These are phyloP conservation scores for Netelia melanura DNA, from an alignment of 2,888 invertebrate species.

Conservation along the genomic window DNA sequence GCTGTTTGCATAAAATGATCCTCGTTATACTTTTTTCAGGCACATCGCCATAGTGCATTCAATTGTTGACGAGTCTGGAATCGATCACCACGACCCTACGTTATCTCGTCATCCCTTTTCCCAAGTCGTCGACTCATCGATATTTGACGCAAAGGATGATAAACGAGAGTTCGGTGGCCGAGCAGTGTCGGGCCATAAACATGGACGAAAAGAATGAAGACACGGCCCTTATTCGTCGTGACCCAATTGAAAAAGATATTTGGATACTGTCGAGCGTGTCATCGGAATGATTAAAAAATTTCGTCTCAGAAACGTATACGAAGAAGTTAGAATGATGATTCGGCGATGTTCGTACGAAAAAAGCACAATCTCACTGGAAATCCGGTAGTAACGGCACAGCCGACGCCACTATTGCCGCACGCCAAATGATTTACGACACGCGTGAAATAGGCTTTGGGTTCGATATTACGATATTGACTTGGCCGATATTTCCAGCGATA, in stretches of 20 bases:
- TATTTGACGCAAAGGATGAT: conserved; percentile 23
- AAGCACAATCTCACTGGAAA: not conserved
- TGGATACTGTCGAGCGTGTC: conserved; percentile 23
- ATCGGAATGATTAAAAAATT: conserved; percentile 46
- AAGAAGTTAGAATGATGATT: conserved; percentile 29
- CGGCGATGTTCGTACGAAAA: conserved; percentile 21
- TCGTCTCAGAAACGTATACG: conserved; percentile 4
- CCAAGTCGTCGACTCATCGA: not conserved
- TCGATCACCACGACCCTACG: too few species aligned
- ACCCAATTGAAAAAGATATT: conserved; percentile 1
- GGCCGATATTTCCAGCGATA: conserved; percentile 72
- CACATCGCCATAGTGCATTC: too few species aligned
- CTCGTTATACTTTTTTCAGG: too few species aligned
- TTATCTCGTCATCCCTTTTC: not conserved
- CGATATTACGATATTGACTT: conserved; percentile 65
- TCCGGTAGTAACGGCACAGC: not conserved
- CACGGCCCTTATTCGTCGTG: conserved; percentile 4
- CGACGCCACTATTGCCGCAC: conserved; percentile 14
- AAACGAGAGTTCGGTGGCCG: conserved; percentile 10
- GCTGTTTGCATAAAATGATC: too few species aligned
- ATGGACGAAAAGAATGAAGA: not conserved
- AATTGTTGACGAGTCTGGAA: too few species aligned
- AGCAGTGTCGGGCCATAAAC: not conserved
- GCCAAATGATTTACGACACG: conserved; percentile 68
- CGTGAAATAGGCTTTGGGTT: conserved; percentile 63